Percentiles rank a stretch among this genome's conserved stretches.
phyloP scores from a whole-genome alignment of 1,140 invertebrate genomes.

The Mactra quadrangularis region DNA sequence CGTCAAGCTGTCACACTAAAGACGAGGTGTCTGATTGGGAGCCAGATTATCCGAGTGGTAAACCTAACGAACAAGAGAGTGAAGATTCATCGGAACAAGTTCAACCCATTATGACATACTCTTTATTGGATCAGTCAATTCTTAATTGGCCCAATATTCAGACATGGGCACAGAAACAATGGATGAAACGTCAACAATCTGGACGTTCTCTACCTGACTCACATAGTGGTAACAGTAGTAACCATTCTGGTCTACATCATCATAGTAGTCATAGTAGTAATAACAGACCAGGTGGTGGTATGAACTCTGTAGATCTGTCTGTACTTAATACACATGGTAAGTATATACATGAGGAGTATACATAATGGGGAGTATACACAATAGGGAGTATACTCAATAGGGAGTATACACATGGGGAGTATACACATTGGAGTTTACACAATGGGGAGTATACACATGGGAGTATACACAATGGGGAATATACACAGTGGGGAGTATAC shows the following conservation, averaged over 20 bases:
- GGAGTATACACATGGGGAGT: no score
- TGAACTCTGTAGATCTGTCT: conserved; percentile 28
- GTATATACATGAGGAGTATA: no score
- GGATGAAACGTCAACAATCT: conserved; percentile 80
- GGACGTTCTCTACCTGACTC: conserved; percentile 26
- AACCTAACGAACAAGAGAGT: conserved; percentile 70
- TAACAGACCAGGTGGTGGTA: background rate
- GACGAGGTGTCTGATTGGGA: conserved; percentile 61
- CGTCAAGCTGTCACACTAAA: conserved; percentile 36
- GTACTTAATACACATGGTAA: conserved; percentile 44
- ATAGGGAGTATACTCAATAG: no score
- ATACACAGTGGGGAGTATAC: no score
- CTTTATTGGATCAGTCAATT: conserved; percentile 81
- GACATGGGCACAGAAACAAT: conserved; percentile 83
- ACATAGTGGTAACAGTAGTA: conserved; percentile 39
- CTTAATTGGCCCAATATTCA: conserved; percentile 82
- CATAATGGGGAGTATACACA: no score
- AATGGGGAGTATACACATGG: no score
- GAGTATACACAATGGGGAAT: no score
- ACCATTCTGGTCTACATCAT: conserved; percentile 29
- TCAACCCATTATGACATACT: conserved; percentile 79
- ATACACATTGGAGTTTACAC: no score
- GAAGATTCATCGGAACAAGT: conserved; percentile 66
- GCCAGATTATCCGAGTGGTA: conserved; percentile 70
- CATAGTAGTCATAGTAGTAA: conserved; percentile 5